Conservation (phyloP, 37 sponge, comb jelly and placozoan species). For the Beroe ovata region DNA sequence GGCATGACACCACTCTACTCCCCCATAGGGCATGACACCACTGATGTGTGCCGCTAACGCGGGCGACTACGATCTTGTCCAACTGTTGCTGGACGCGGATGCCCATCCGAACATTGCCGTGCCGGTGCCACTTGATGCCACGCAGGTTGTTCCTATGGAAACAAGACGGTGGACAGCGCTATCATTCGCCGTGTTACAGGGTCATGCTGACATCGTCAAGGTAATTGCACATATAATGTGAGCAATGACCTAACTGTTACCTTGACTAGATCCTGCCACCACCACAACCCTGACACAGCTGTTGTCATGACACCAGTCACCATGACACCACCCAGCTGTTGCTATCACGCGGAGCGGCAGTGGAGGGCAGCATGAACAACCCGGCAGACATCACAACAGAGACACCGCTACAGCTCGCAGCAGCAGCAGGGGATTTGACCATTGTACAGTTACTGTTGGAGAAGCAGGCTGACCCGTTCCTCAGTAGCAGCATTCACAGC, state of each 20-base stretch:
- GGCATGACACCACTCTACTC: too few relatives aligned
- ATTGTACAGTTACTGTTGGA: constrained; percentile 58
- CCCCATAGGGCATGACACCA: constrained; percentile 44
- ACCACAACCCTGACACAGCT: neutral
- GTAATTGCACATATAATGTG: neutral
- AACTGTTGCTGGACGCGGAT: constrained; percentile 24
- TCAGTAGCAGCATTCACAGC: neutral
- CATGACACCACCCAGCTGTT: constrained; percentile 17
- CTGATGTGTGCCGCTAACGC: constrained; percentile 65
- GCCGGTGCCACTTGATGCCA: constrained; percentile 24
- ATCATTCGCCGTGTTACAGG: constrained; percentile 31
- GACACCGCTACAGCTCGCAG: constrained; percentile 65
- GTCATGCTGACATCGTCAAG: constrained; percentile 61
- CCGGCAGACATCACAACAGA: constrained; percentile 56
- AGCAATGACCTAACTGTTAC: neutral
- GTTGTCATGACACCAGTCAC: neutral
- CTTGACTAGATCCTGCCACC: neutral
- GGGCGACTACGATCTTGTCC: constrained; percentile 56
- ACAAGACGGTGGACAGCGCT: constrained; percentile 51
- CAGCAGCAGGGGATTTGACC: constrained; percentile 23
- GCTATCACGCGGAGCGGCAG: constrained; percentile 56
- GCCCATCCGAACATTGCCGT: constrained; percentile 64
- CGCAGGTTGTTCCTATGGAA: constrained; percentile 46
- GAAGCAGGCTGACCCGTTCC: constrained; percentile 55
- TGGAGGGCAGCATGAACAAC: constrained; percentile 67